A percentile compares a stretch with the other conserved stretches of the same genome.
phyloP scores from a whole-genome alignment of 1,140 invertebrate genomes.

The silkworm (Bombyx mori) region DNA sequence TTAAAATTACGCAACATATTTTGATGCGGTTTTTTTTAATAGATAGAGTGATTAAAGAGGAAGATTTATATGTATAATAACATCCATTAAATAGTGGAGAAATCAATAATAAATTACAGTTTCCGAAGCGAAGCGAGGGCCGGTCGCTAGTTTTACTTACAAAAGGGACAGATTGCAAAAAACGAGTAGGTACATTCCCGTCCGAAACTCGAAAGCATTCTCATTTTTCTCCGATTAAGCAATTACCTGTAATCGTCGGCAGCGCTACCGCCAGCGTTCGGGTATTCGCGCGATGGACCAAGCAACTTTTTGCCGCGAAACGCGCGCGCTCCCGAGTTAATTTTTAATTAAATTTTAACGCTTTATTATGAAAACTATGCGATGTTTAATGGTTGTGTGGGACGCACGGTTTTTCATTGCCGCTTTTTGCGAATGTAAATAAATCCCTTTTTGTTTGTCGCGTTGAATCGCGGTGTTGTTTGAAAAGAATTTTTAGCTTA shows the following conservation, averaged over 20 bases:
- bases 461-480: slow-evolving; percentile 3
- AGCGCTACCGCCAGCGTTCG: slow-evolving; percentile 29
- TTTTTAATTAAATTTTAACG: slow-evolving; percentile 51
- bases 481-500: not conserved
- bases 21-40: no score
- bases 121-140: no score
- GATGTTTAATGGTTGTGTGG: slow-evolving; percentile 11
- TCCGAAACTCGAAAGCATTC: slow-evolving; percentile 20
- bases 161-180: no score
- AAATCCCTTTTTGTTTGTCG: not conserved
- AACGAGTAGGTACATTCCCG: not conserved
- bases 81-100: no score
- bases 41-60: no score
- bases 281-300: slow-evolving; percentile 24
- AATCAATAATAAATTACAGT: no score
- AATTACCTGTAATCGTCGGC: slow-evolving; percentile 46
- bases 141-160: no score
- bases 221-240: slow-evolving; percentile 41
- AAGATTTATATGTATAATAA: no score
- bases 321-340: slow-evolving; percentile 20
- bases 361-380: slow-evolving; percentile 50
- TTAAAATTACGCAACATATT: no score
- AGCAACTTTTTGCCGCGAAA: slow-evolving; percentile 29
- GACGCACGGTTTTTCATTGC: slow-evolving; percentile 9
- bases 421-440: no score